Conservation (phyloP, 2,113 vertebrate genomes). For the Alethe diademata region DNA sequence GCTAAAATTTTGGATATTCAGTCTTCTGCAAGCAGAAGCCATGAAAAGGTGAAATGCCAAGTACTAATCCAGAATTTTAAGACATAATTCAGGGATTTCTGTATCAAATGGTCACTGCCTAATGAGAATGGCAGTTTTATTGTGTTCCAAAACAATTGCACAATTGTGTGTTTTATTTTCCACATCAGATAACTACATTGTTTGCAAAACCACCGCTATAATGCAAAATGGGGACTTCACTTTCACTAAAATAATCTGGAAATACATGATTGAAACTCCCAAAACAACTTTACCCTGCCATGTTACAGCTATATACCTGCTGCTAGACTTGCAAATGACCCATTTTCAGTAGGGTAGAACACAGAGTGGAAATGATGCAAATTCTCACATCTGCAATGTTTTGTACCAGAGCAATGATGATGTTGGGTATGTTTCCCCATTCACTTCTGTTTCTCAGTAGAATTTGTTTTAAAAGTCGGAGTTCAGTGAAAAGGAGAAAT, state of each 20-base stretch:
- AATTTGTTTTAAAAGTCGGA: conserved; percentile 20
- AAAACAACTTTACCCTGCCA: conserved; percentile 32
- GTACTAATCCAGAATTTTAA: conserved; percentile 11
- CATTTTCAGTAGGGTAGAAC: conserved; percentile 10
- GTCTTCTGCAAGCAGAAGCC: neutral
- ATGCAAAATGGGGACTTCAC: conserved; percentile 27
- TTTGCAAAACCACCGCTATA: neutral
- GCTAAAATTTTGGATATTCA: neutral
- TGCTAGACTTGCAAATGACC: conserved; percentile 37
- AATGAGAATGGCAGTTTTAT: conserved; percentile 30
- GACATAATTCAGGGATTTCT: conserved; percentile 23
- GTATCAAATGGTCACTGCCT: neutral
- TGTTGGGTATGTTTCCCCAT: neutral
- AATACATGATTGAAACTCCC: conserved; percentile 25
- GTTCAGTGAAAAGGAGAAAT: conserved; percentile 7
- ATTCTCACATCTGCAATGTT: conserved; percentile 14
- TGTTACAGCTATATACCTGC: conserved; percentile 42
- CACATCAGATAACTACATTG: conserved; percentile 23
- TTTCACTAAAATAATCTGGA: conserved; percentile 22
- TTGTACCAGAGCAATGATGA: neutral
- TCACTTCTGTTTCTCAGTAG: neutral
- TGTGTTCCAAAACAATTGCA: conserved; percentile 20
- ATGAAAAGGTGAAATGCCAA: neutral
- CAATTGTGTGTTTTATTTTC: conserved; percentile 38
- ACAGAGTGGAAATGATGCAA: neutral